These are phyloP conservation scores for Steinernema hermaphroditum DNA, from an alignment of 2,888 invertebrate species.

Conservation along the genomic window DNA sequence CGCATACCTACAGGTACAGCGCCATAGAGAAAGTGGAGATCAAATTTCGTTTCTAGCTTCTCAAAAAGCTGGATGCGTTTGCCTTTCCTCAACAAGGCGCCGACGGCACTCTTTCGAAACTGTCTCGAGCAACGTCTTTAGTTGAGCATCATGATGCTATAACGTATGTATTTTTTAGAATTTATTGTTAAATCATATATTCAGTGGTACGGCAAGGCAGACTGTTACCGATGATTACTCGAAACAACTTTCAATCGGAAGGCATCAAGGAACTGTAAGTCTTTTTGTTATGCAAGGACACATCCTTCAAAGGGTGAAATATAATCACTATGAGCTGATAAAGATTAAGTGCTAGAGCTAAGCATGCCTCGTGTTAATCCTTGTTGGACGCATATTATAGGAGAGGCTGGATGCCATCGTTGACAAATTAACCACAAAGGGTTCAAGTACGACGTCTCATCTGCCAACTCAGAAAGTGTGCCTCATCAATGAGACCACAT, in stretches of 20 bases:
- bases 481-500: slow-evolving; percentile 60
- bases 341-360: too few relatives aligned
- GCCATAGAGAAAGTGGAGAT: not conserved
- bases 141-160: slow-evolving; percentile 88
- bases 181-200: too few relatives aligned
- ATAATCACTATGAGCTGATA: too few relatives aligned
- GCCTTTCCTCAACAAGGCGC: slow-evolving; percentile 48
- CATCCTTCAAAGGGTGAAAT: too few relatives aligned
- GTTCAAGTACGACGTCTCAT: slow-evolving; percentile 34
- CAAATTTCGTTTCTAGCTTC: slow-evolving; percentile 58
- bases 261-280: slow-evolving; percentile 70
- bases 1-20: slow-evolving; percentile 68
- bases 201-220: slow-evolving; percentile 69
- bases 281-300: too few relatives aligned
- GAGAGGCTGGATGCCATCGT: slow-evolving; percentile 7
- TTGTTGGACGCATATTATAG: too few relatives aligned
- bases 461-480: slow-evolving; percentile 44
- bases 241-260: slow-evolving; percentile 75
- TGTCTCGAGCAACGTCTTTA: slow-evolving; percentile 66
- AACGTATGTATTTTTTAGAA: slow-evolving; percentile 70
- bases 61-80: slow-evolving; percentile 67
- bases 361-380: too few relatives aligned
- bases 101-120: slow-evolving; percentile 34
- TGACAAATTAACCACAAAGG: slow-evolving; percentile 7
- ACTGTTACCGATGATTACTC: slow-evolving; percentile 83